Conservation (phyloP, 2,888 invertebrate genomes). For the Caenorhabditis sinica region DNA sequence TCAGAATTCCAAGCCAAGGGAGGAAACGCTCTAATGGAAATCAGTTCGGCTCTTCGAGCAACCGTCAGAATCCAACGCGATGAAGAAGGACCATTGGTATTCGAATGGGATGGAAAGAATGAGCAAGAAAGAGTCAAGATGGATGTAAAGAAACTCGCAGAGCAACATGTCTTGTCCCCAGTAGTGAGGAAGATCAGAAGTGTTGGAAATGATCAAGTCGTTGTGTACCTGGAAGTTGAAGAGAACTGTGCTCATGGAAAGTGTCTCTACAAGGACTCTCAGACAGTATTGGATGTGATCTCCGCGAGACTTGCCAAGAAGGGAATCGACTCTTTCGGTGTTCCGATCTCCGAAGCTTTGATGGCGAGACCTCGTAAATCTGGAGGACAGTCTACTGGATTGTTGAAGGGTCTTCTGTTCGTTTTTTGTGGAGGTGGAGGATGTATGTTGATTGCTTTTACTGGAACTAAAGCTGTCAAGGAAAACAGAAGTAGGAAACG, state of each 20-base stretch:
- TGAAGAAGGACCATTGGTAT: constrained; percentile 76
- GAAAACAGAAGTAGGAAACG: constrained; percentile 62
- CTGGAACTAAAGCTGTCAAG: constrained; percentile 25
- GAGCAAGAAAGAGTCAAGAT: constrained; percentile 56
- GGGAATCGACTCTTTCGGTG: constrained; percentile 52
- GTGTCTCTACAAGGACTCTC: constrained; percentile 74
- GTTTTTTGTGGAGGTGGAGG: constrained; percentile 12
- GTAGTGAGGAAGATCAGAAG: constrained; percentile 20
- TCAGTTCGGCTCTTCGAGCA: constrained; percentile 74
- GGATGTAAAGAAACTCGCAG: constrained; percentile 57
- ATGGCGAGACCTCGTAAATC: constrained; percentile 26
- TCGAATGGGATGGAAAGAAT: constrained; percentile 73
- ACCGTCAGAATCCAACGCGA: constrained; percentile 75
- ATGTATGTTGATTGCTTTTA: constrained; percentile 4
- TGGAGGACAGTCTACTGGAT: background rate
- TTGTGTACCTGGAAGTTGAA: constrained; percentile 73
- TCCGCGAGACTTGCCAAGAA: constrained; percentile 77
- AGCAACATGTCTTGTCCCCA: constrained; percentile 22
- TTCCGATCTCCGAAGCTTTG: constrained; percentile 66
- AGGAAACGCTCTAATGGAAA: constrained; percentile 70
- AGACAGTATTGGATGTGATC: constrained; percentile 76
- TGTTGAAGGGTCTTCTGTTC: background rate
- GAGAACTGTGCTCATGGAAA: constrained; percentile 59
- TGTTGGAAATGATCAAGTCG: constrained; percentile 51
- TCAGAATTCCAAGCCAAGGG: constrained; percentile 66